phyloP scores from a whole-genome alignment of 2,113 vertebrate species.

The Ageneiosus marmoratus region DNA sequence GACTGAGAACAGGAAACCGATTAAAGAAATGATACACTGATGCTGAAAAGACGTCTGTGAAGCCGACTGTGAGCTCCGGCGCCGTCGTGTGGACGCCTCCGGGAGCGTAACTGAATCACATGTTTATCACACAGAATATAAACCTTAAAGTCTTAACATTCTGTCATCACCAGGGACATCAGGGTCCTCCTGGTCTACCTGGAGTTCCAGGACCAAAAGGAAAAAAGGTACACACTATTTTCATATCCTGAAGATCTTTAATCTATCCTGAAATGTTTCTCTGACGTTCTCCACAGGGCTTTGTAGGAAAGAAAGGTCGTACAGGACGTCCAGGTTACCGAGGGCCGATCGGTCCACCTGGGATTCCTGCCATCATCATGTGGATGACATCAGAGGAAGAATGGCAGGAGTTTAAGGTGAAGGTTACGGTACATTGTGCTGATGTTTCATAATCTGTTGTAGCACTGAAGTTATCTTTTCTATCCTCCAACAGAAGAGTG shows the following conservation, averaged over 20 bases:
- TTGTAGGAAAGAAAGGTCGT: conserved; percentile 68
- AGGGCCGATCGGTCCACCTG: conserved; percentile 69
- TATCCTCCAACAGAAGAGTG: conserved; percentile 66
- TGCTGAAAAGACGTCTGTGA: not conserved
- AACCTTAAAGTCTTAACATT: not conserved
- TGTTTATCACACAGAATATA: not conserved
- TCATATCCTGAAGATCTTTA: not conserved
- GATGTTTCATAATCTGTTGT: not conserved
- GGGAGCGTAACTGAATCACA: conserved; percentile 13
- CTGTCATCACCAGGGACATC: conserved; percentile 55
- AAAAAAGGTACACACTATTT: conserved; percentile 66
- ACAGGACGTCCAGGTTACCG: conserved; percentile 69
- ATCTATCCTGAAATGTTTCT: not conserved
- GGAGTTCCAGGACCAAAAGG: conserved; percentile 72
- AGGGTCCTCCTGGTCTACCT: conserved; percentile 63
- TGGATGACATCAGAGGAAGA: conserved; percentile 74
- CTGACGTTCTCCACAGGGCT: conserved; percentile 62
- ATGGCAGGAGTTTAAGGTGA: conserved; percentile 74
- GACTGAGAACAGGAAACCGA: conserved; percentile 27
- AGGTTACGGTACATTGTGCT: not conserved
- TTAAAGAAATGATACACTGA: conserved; percentile 33
- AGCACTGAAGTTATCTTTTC: not conserved
- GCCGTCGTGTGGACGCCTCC: conserved; percentile 50
- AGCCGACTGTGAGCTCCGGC: conserved; percentile 12
- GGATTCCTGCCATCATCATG: conserved; percentile 71